Base-by-base conservation (phyloP, 1,140 invertebrate genomes). In the Eriosoma lanigerum region DNA sequence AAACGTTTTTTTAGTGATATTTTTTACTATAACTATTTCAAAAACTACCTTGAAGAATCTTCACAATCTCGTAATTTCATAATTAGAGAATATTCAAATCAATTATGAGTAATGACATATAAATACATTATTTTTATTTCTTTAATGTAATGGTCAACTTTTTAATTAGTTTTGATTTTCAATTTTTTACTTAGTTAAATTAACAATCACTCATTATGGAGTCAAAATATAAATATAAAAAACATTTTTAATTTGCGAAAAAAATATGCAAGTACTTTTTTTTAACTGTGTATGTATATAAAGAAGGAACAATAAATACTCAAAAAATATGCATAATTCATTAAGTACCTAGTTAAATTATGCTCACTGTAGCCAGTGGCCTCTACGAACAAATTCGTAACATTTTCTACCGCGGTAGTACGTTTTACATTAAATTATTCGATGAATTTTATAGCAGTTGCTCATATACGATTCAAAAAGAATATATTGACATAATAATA, bases 381-480 rank as follows among this genome's bases (percentile, higher is more conserved):
- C 64, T 68, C 64, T 66, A 66, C 64, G 21, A 24, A 46, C 64
- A 44, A 44, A 66, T 21, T 21, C 15, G 21, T 32, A 66, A 21
- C n/a, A 13, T 66, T 66, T 46, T 44, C 46, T 19, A n/a, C 12
- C n/a, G 38, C 10, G 44, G n/a, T 29, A 29, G 38, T 26, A 13
- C n/a, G 64, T 66, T 44, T 46, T 46, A 66, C 29, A 46, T 46
- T 66, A 24, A 66, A 66, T 66, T 66, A 66, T 46, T 29, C n/a
- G 29, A 13, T 21, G 38, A 62, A 62, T 6, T 32, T 9, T 44
- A n/a, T 66, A 66, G 8, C 32, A 38, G 32, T 38, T 4, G 64
- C 32, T 44, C 64, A 21, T 44, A 66, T 17, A 62, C n/a, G 64
- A n/a, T 32, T 46, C 12, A 32, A 9, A 17, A 19, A 66, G 21